Evolutionary conservation across 2,113 vertebrate genomes (phyloP), one percentile per base, ranked within the genome.

Genomic region (Phalacrocorax pelagicus): DNA sequence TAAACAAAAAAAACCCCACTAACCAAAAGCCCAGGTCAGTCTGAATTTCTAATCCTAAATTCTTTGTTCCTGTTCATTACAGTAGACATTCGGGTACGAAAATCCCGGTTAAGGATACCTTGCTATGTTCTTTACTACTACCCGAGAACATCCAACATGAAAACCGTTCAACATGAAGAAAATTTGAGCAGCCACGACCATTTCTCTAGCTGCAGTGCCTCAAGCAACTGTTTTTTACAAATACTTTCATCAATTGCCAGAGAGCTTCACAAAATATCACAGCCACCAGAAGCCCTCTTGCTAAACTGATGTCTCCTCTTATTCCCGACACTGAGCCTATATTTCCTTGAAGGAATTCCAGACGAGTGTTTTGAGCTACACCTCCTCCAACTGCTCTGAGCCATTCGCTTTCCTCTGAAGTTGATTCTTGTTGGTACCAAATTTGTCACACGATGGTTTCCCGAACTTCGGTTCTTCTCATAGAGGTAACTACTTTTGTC

Each of bases 71-170:
- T 52, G 1, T 47, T 51, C 11, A 3, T 55, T 22, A 2, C 29
- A 1, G 38, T 5, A 40, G 73, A 46, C 30, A 1, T 42, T 5
- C 0, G 4, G 63, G 47, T 22, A 15, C 16, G 0, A 6, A 44
- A 69, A 24, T 72, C 57, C 42, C 63, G 10, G 70, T 29, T 62
- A 7, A 42, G 34, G 44, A 70, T 29, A 58, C 61, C 17, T 79
- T 23, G 47, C 30, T 6, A 1, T 13, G 16, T 4, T 51, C 71
- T 77, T 14, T 32, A 7, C 27, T 12, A 0, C 36, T 18, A 17
- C 47, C 54, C 18, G 4, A 17, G 4, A 65, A 69, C 15, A 11
- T 29, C 27, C 44, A 47, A 40, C n/a, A 5, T 8, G 16, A 51
- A 69, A 58, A 58, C 30, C 5, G 1, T n/a, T 44, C 36, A 6